phyloP scores from a whole-genome alignment of 1,140 invertebrate genomes.

The Caenorhabditis brenneri region DNA sequence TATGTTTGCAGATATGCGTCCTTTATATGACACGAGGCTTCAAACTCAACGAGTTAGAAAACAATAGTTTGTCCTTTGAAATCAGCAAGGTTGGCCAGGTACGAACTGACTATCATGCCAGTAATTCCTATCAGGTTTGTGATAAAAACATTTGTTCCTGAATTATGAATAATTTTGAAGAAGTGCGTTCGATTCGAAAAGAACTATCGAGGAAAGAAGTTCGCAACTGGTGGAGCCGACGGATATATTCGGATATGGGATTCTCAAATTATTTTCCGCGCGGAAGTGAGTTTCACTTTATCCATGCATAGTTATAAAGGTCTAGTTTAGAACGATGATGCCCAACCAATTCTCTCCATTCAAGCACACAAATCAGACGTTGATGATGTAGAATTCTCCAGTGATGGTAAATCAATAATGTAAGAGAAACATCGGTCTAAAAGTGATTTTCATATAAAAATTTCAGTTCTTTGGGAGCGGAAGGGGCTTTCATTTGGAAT shows the following conservation, averaged over 20 bases:
- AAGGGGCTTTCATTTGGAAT: constrained; percentile 37
- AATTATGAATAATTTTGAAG: constrained; percentile 75
- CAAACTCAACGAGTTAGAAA: not conserved
- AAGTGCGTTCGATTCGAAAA: constrained; percentile 82
- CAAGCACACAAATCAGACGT: constrained; percentile 19
- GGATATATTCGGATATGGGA: constrained; percentile 85
- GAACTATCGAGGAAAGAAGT: constrained; percentile 77
- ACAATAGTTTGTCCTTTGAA: constrained; percentile 8
- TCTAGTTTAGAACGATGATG: not conserved
- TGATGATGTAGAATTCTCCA: constrained; percentile 42
- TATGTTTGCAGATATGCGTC: not conserved
- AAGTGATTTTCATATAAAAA: not conserved
- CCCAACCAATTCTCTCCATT: constrained; percentile 9
- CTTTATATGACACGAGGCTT: constrained; percentile 4
- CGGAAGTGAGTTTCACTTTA: constrained; percentile 33
- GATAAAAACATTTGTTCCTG: not conserved
- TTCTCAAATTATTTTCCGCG: constrained; percentile 60
- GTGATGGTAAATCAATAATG: constrained; percentile 35
- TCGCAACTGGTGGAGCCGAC: constrained; percentile 90
- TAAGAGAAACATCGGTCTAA: not conserved
- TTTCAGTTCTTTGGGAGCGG: constrained; percentile 43
- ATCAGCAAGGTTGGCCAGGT: constrained; percentile 8
- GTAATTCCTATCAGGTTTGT: not conserved
- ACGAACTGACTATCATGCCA: not conserved
- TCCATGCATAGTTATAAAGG: not conserved